A percentile compares a stretch with the other conserved stretches of the same genome.
Evolutionary conservation across 2,113 vertebrate genomes (phyloP).

Genomic region (Psittacula cyanocephala): DNA sequence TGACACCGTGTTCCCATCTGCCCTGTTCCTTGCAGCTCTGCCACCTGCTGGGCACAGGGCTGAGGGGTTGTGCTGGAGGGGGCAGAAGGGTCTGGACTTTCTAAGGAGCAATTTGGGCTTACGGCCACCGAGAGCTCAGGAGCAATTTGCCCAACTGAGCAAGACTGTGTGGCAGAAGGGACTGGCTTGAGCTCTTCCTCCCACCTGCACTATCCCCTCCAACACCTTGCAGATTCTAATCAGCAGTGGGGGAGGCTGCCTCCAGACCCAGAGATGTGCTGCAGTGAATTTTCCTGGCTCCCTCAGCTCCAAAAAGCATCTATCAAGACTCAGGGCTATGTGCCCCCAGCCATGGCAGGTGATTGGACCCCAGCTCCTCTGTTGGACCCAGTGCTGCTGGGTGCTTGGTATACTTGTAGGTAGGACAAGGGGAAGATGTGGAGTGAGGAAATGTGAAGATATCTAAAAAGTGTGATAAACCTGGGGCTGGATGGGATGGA

Average conservation of each 20-base stretch:
- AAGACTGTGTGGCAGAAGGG: constrained; percentile 28
- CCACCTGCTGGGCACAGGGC: neutral
- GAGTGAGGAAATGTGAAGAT: neutral
- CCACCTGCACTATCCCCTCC: neutral
- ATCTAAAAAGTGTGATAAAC: neutral
- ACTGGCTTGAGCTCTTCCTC: neutral
- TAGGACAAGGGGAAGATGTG: neutral
- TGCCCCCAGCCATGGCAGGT: rapidly evolving
- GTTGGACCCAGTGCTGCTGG: neutral
- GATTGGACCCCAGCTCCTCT: neutral
- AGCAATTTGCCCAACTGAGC: constrained; percentile 58
- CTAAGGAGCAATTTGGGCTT: neutral
- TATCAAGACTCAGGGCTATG: neutral
- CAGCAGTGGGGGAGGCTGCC: neutral
- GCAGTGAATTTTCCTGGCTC: neutral
- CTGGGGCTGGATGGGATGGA: neutral
- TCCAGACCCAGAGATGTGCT: neutral
- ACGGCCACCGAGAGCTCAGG: neutral
- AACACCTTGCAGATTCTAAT: constrained; percentile 38
- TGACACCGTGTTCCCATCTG: neutral
- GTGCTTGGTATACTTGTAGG: neutral
- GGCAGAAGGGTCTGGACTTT: neutral
- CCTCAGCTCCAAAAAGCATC: neutral
- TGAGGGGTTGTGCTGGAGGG: neutral
- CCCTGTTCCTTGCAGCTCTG: neutral